Percentiles rank a stretch among this genome's conserved stretches.
Evolutionary conservation across 2,888 invertebrate genomes (phyloP).

Genomic region (Thumatha senex): DNA sequence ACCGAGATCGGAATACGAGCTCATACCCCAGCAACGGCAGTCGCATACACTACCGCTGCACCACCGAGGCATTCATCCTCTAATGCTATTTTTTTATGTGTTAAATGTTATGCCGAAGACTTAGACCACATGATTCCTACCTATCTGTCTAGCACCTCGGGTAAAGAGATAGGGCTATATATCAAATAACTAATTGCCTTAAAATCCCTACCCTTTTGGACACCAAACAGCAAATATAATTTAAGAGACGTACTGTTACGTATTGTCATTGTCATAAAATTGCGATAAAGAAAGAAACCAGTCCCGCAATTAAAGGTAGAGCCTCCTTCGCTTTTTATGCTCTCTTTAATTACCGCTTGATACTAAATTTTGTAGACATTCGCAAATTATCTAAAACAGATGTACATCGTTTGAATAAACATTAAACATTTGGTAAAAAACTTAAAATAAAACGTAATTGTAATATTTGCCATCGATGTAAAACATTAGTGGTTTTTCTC

Average conservation of each 20-base stretch:
- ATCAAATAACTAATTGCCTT: too few relatives aligned
- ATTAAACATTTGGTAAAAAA: constrained; percentile 23
- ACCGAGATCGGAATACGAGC: too few relatives aligned
- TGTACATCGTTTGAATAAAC: constrained; percentile 31
- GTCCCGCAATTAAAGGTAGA: constrained; percentile 69
- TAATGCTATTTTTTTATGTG: too few relatives aligned
- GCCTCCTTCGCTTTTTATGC: constrained; percentile 58
- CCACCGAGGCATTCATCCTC: too few relatives aligned
- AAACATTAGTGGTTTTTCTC: constrained; percentile 14
- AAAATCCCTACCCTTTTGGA: too few relatives aligned
- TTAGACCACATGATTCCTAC: too few relatives aligned
- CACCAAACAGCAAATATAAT: constrained; percentile 34
- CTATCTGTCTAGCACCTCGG: too few relatives aligned
- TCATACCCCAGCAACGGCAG: too few relatives aligned
- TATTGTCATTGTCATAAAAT: constrained; percentile 77
- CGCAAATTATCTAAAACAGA: constrained; percentile 42
- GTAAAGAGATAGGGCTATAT: too few relatives aligned
- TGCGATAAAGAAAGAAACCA: constrained; percentile 73
- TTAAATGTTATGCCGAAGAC: too few relatives aligned
- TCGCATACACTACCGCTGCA: too few relatives aligned
- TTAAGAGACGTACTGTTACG: constrained; percentile 67
- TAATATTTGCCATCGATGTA: constrained; percentile 10
- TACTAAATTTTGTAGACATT: constrained; percentile 43
- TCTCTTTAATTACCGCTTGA: constrained; percentile 59
- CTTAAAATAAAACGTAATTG: constrained; percentile 11